phyloP scores from a whole-genome alignment of 2,888 invertebrate genomes.

The Lycia hirtaria region DNA sequence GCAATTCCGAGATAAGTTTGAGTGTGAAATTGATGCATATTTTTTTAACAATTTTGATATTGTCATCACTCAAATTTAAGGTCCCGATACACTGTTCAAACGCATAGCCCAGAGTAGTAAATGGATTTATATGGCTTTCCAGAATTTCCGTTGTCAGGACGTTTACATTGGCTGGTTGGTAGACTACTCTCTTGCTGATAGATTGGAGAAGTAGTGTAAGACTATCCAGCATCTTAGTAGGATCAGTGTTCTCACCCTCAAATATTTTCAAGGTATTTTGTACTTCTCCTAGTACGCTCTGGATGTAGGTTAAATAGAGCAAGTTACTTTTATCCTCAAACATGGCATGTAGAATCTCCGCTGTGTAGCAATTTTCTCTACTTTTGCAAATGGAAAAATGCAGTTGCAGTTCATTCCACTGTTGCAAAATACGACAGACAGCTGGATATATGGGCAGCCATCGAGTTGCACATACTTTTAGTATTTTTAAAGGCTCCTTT shows the following conservation, averaged over 20 bases:
- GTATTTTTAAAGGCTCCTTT: conserved; percentile 46
- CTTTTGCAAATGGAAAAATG: conserved; percentile 30
- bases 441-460: conserved; percentile 49
- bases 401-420: conserved; percentile 43
- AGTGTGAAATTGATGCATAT: conserved; percentile 37
- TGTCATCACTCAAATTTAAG: conserved; percentile 20
- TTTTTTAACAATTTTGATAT: conserved; percentile 26
- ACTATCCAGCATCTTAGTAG: conserved; percentile 18
- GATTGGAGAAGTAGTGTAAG: conserved; percentile 9
- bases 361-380: conserved; percentile 41
- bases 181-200: conserved; percentile 9
- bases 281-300: conserved; percentile 4
- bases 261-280: conserved; percentile 18
- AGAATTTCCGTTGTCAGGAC: conserved; percentile 9
- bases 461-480: conserved; percentile 43
- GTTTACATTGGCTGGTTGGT: conserved; percentile 8
- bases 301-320: conserved; percentile 2
- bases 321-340: conserved; percentile 33
- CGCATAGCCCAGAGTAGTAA: no score
- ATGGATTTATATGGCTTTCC: conserved; percentile 20
- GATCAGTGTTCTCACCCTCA: conserved; percentile 31
- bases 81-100: conserved; percentile 28
- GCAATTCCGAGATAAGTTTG: conserved; percentile 32
- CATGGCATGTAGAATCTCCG: conserved; percentile 41
- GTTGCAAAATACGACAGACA: conserved; percentile 42